Percentiles rank a stretch among this genome's conserved stretches.
phyloP scores from a whole-genome alignment of 2,113 vertebrate genomes.

The Erpornis zantholeuca region DNA sequence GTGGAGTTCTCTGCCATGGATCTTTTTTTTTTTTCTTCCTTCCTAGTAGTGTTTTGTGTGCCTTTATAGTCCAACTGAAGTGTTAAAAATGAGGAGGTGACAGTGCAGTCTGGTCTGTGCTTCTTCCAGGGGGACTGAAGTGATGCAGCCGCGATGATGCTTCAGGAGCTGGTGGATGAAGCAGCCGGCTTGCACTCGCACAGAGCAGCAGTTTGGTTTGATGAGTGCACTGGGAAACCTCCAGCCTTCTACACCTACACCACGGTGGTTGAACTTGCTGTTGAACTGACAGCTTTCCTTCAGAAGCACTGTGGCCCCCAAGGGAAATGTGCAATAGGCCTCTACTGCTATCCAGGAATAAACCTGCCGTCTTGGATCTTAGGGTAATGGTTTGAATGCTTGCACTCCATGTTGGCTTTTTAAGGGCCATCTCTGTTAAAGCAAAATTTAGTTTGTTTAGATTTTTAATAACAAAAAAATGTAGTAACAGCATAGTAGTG shows the following conservation, averaged over 20 bases:
- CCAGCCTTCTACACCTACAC: slow-evolving; percentile 67
- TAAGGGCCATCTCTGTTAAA: neutral
- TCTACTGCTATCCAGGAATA: slow-evolving; percentile 84
- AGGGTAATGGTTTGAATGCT: slow-evolving; percentile 74
- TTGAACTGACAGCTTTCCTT: slow-evolving; percentile 74
- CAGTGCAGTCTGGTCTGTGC: neutral
- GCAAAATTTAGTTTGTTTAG: neutral
- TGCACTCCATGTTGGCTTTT: neutral
- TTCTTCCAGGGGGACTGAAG: neutral
- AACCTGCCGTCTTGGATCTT: slow-evolving; percentile 88
- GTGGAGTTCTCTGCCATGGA: neutral
- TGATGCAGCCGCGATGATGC: slow-evolving; percentile 50
- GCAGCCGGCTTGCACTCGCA: slow-evolving; percentile 65
- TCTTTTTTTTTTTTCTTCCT: rapidly evolving
- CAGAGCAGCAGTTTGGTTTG: slow-evolving; percentile 79
- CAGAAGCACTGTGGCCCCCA: slow-evolving; percentile 26
- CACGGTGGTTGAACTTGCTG: slow-evolving; percentile 52
- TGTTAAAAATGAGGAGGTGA: neutral
- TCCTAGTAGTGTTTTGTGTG: neutral
- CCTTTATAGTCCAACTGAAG: rapidly evolving
- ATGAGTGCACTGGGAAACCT: slow-evolving; percentile 44
- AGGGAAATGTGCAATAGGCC: slow-evolving; percentile 72
- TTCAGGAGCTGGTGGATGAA: slow-evolving; percentile 77
- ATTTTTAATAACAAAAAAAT: neutral
- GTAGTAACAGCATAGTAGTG: neutral